Base-by-base conservation (phyloP, 2,888 invertebrate genomes). In the Apamea crenata region DNA sequence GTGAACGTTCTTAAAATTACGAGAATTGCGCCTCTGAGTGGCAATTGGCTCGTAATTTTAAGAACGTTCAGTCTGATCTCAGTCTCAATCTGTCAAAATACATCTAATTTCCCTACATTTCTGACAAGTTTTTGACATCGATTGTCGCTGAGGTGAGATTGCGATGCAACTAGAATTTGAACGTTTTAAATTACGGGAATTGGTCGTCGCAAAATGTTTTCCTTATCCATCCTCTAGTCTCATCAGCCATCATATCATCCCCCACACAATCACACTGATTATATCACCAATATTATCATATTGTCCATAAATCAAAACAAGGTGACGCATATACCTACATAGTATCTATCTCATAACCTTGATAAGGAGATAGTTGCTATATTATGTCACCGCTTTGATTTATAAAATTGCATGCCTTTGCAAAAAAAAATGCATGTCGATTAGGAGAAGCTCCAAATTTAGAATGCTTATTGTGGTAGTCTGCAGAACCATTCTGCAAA, bases 221-320 rank as follows among this genome's bases (percentile, higher is more conserved):
- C n/a, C 25, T 5, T 56, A 12, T n/a, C n/a, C 56, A n/a, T 56
- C n/a, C 25, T 47, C 56, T 56, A 25, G 56, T 56, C 25, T 56
- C 56, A 25, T 25, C 56, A 25, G 25, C 56, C 56, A 25, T 25
- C 25, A 50, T 18, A 12, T n/a, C n/a, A 59, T n/a, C 44, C 18
- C 44, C 32, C 18, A 32, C 25, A 36, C 18, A 61, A 50, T n/a
- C 21, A 63, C 10, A 63, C 36, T n/a, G 47, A 47, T 74, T 61
- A 61, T n/a, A 75, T 76, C 47, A 47, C 12, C 18, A 44, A n/a
- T 75, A n/a, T 7, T n/a, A 72, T 73, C 40, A 29, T 36, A 21
- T 2, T 29, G n/a, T 63, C 7, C 29, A 7, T 29, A 47, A 76
- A 50, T 61, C 47, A 29, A 47, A 74, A 50, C 36, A 63, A 12